Base-by-base conservation (phyloP, 2,888 invertebrate genomes). In the Drosophila neonasuta region DNA sequence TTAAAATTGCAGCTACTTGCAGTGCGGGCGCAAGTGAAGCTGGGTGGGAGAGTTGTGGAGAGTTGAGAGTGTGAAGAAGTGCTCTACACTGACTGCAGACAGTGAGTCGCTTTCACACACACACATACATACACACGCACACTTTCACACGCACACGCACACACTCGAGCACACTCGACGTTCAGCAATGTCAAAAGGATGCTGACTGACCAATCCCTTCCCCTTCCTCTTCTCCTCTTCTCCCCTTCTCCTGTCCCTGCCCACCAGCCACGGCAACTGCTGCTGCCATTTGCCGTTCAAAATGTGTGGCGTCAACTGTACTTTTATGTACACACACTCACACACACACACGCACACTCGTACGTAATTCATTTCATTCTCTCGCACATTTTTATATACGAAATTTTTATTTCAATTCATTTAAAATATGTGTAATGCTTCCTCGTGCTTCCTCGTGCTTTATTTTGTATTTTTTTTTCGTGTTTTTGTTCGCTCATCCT, bases 221-320 rank as follows among this genome's bases (percentile, higher is more conserved):
- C 64, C 57, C 57, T 56, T 13, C 46, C 49, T 45, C 63, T 24
- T 36, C 58, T 13, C 46, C 49, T 42, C 63, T 24, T 36, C 58
- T 62, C 67, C 44, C 24, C 52, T 50, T 36, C 42, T 20, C 13
- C 51, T 50, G 52, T 29, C 57, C 13, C 32, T 34, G 58, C 6
- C 24, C 24, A 24, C 36, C 55, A 69, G 71, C 13, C 51, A 57
- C 24, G 24, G 59, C 56, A 49, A 9, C 49, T 49, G 52, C 60
- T 63, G 52, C 78, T 81, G 82, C 74, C 69, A 71, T 74, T 77
- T 81, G 74, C 79, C 60, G 76, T 76, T 84, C 51, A 81, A 87
- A 87, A 79, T 80, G 74, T 86, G 79, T 77, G 78, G 87, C 81
- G 83, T 85, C 88, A 86, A 88, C 87, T 88, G 87, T 87, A 87